Base-by-base conservation (phyloP, 2,113 vertebrate genomes). In the Hyperoodon ampullatus region DNA sequence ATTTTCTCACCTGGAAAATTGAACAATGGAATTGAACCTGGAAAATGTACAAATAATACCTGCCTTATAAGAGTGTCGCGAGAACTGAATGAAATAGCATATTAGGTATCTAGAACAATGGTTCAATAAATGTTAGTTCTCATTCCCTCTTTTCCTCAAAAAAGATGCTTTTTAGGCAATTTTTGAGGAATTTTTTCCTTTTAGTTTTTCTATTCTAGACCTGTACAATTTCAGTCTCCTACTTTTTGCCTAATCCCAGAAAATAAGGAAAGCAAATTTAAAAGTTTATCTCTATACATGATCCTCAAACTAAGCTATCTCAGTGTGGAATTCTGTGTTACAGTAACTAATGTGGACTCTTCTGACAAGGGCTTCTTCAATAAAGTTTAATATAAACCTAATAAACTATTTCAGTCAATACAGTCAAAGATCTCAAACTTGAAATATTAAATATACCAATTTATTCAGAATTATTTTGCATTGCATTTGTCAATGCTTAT, bases 381-480 rank as follows among this genome's bases (percentile, higher is more conserved):
- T 80, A 44, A n/a, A 61, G 33, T 80, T 50, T 89, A 81, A 8
- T 81, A 26, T 50, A 88, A 94, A 55, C 58, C 42, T 60, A 58
- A 83, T 70, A 63, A 93, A 63, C 30, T 7, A 35, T 35, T 75
- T 95, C 60, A 60, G 35, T 35, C 53, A 87, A 26, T 60, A 66
- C 47, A 84, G 15, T 72, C 14, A 16, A 84, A 88, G 39, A 44
- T 74, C 18, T 85, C 65, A 84, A 92, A 74, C 58, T 66, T 85
- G 33, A 89, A 86, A 82, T 97, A 92, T 28, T 78, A 84, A 77
- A 44, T 66, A 78, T 61, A 35, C 24, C 53, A 30, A 33, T 94
- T 80, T 50, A 71, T 50, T 88, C 47, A 85, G 82, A 72, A 42
- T 91, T 39, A 23, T 33, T 66, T 55, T 93, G 7, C 42, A 70